phyloP scores from a whole-genome alignment of 2,888 invertebrate species.

The Mongoloraphidia duomilia region DNA sequence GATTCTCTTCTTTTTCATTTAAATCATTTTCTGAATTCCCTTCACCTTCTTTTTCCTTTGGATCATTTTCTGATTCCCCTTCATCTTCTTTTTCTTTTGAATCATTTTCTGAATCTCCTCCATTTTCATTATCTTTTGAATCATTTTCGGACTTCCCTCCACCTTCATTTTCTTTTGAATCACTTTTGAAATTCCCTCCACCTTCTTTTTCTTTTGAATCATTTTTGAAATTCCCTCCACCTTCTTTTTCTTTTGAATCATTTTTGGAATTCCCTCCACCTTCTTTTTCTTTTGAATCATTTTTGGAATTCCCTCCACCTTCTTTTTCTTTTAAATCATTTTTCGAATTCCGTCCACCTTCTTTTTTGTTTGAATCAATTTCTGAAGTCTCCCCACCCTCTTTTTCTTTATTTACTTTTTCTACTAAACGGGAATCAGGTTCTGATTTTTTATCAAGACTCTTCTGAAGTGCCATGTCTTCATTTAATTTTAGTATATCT shows the following conservation, averaged over 20 bases:
- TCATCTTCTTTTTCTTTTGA: not conserved
- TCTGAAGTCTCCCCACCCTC: not conserved
- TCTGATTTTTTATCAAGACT: no score
- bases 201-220: not conserved
- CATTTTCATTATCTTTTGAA: not conserved
- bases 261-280: not conserved
- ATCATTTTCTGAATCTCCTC: not conserved
- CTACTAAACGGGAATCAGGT: no score
- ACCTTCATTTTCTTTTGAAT: not conserved
- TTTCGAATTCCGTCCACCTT: not conserved
- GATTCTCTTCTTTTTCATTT: no score
- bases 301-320: not conserved
- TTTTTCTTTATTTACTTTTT: not conserved
- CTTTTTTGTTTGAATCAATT: not conserved
- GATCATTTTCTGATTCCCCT: no score
- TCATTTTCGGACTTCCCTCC: not conserved
- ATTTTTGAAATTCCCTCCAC: not conserved
- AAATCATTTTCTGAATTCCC: no score
- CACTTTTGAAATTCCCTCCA: not conserved
- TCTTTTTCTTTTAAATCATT: not conserved
- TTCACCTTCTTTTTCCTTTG: not conserved
- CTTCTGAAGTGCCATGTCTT: no score
- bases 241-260: not conserved
- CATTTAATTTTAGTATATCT: no score
- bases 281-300: not conserved